Evolutionary conservation across 2,888 invertebrate species (phyloP).

Genomic region (Macropis europaea): DNA sequence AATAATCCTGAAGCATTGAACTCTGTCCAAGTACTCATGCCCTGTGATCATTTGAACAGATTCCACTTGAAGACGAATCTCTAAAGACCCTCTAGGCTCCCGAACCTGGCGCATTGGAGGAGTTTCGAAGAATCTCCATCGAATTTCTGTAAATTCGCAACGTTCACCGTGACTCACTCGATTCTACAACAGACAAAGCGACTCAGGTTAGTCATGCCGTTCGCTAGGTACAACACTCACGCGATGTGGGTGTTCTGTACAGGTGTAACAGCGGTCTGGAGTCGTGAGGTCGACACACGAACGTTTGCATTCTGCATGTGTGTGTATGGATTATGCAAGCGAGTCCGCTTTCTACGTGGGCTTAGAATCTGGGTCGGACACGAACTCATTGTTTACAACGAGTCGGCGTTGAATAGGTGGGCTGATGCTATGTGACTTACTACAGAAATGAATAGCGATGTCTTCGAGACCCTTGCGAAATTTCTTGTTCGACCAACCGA

Average conservation of each 20-base stretch:
- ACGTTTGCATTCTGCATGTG: slow-evolving; percentile 28
- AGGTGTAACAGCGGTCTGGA: slow-evolving; percentile 43
- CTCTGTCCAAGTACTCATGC: no score
- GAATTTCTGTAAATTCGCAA: no score
- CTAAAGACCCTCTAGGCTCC: no score
- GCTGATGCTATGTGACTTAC: slow-evolving; percentile 29
- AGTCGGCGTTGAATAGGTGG: slow-evolving; percentile 56
- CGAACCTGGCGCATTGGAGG: no score
- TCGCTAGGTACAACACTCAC: no score
- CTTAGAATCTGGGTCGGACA: slow-evolving; percentile 78
- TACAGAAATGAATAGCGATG: not conserved
- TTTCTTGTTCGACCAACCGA: not conserved
- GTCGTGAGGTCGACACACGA: slow-evolving; percentile 33
- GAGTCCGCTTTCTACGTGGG: slow-evolving; percentile 77
- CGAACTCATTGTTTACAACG: slow-evolving; percentile 75
- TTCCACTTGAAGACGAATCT: no score
- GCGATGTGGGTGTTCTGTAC: slow-evolving; percentile 38
- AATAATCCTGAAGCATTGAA: no score
- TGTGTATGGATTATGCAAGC: slow-evolving; percentile 73
- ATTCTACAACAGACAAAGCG: not conserved
- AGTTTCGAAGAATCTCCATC: no score
- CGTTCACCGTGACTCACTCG: no score
- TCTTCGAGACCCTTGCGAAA: slow-evolving; percentile 3
- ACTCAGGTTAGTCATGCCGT: no score
- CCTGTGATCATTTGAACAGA: no score